Percentiles rank a stretch among this genome's conserved stretches.
Evolutionary conservation across 2,888 invertebrate species (phyloP).

Genomic region (Gastrophysa polygoni): DNA sequence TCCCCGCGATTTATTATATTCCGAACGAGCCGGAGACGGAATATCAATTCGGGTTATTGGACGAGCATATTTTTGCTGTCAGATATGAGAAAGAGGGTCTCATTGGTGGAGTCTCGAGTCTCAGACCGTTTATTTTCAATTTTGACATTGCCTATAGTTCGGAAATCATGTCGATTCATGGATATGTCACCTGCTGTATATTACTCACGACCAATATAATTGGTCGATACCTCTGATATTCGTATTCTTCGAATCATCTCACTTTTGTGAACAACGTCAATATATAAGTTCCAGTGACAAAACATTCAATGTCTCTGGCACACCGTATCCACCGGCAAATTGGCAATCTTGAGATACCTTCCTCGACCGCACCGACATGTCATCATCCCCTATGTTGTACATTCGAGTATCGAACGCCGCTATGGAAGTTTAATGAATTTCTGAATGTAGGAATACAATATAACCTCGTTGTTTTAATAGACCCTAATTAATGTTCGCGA

Average conservation of each 20-base stretch:
- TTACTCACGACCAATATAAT: no score
- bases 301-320: no score
- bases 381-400: constrained; percentile 2
- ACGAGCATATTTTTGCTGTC: neutral
- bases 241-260: no score
- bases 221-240: no score
- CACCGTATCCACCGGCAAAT: neutral
- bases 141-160: no score
- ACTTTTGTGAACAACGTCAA: no score
- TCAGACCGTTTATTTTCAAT: neutral
- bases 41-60: constrained; percentile 1
- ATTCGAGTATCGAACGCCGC: neutral
- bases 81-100: neutral
- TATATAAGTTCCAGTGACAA: no score
- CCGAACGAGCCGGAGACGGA: neutral
- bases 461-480: constrained; percentile 39
- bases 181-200: no score
- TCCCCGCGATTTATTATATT: constrained; percentile 37
- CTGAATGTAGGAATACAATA: constrained; percentile 37
- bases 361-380: constrained; percentile 1
- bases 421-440: constrained; percentile 18
- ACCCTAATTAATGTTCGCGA: constrained; percentile 40
- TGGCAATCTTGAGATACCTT: neutral
- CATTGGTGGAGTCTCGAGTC: neutral
- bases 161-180: no score